Conservation (phyloP, 2,113 vertebrate genomes). For the Rynchops niger region DNA sequence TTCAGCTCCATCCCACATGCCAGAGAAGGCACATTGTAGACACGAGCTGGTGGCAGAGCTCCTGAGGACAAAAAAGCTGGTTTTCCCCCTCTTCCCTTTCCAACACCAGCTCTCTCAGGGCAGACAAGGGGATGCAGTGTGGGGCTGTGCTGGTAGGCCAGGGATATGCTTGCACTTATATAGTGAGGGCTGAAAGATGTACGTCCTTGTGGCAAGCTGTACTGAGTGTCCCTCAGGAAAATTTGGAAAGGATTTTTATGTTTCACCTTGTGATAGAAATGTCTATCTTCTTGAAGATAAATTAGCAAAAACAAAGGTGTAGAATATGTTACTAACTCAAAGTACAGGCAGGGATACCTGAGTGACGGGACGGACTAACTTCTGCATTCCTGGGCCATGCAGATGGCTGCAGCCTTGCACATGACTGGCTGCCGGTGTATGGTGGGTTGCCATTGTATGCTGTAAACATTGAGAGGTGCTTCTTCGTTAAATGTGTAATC, state of each 20-base stretch:
- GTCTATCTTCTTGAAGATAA: not conserved
- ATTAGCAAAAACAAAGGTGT: not conserved
- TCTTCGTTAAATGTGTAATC: not conserved
- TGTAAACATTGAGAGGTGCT: not conserved
- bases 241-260: not conserved
- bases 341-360: not conserved
- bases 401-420: not conserved
- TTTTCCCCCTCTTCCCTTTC: not conserved
- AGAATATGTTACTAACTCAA: not conserved
- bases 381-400: not conserved
- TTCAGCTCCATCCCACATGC: not conserved
- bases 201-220: not conserved
- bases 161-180: not conserved
- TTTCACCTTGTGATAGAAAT: not conserved
- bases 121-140: not conserved
- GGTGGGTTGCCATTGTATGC: not conserved
- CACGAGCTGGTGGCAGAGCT: not conserved
- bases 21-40: not conserved
- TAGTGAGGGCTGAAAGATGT: not conserved
- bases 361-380: not conserved
- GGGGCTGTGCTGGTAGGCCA: not conserved
- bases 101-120: rapidly evolving
- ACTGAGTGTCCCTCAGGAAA: not conserved
- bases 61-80: not conserved
- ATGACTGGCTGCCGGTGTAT: not conserved